phyloP scores from a whole-genome alignment of 2,113 vertebrate genomes.

The Taurulus bubalis region DNA sequence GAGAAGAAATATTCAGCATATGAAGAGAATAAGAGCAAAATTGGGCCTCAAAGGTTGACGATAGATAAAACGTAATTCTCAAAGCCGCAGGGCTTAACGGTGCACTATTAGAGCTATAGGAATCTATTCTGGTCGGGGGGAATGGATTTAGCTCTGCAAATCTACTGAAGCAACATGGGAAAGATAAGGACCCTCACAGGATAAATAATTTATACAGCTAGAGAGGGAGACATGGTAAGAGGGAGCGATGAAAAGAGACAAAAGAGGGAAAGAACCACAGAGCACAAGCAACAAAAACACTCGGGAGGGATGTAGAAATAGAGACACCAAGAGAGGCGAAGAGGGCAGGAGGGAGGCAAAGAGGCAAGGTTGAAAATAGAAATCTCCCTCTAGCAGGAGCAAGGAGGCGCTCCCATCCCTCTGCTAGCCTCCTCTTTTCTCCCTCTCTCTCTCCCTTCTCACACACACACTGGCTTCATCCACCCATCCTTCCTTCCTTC shows the following conservation, averaged over 20 bases:
- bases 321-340: slow-evolving; percentile 26
- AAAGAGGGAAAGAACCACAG: slow-evolving; percentile 38
- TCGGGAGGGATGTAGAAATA: slow-evolving; percentile 18
- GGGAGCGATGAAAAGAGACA: slow-evolving; percentile 51
- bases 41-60: slow-evolving; percentile 5
- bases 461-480: slow-evolving; percentile 38
- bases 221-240: slow-evolving; percentile 23
- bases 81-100: slow-evolving; percentile 52
- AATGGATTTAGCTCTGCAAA: slow-evolving; percentile 71
- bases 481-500: slow-evolving; percentile 61
- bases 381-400: slow-evolving; percentile 56
- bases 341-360: slow-evolving; percentile 25
- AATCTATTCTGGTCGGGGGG: slow-evolving; percentile 42
- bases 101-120: slow-evolving; percentile 46
- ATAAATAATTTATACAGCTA: slow-evolving; percentile 78
- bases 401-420: slow-evolving; percentile 32
- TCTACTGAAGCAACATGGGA: slow-evolving; percentile 50
- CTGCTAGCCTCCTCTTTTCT: slow-evolving; percentile 12
- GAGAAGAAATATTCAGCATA: slow-evolving; percentile 10
- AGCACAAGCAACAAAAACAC: slow-evolving; percentile 39
- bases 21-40: slow-evolving; percentile 28
- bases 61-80: slow-evolving; percentile 51
- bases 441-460: not conserved
- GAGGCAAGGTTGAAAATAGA: slow-evolving; percentile 59
- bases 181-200: slow-evolving; percentile 70